phyloP scores from a whole-genome alignment of 2,888 invertebrate species.

The Hipparchia sbordonii region DNA sequence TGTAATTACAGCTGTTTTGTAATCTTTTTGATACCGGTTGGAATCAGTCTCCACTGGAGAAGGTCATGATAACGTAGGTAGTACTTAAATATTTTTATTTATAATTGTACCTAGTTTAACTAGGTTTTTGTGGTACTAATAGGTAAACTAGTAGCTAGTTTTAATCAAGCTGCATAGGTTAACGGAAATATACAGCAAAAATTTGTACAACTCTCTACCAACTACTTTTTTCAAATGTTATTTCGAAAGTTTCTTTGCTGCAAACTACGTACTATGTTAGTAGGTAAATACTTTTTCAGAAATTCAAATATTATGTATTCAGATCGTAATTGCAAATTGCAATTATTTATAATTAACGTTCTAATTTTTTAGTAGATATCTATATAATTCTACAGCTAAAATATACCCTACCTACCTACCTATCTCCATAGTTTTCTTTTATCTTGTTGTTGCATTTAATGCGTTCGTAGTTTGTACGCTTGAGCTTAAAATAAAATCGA shows the following conservation, averaged over 20 bases:
- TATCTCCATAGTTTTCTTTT: background rate
- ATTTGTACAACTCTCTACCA: no score
- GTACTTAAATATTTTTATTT: background rate
- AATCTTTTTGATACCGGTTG: constrained; percentile 28
- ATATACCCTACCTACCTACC: no score
- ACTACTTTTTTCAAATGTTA: no score
- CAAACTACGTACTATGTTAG: no score
- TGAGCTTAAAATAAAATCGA: background rate
- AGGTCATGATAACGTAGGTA: constrained; percentile 2
- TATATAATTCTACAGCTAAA: no score
- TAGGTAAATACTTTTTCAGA: background rate
- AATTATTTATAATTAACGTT: background rate
- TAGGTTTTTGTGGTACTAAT: background rate
- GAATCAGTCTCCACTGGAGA: constrained; percentile 20
- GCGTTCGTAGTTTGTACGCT: background rate
- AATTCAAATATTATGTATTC: background rate
- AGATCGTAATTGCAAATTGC: background rate
- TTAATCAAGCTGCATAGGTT: no score
- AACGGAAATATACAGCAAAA: no score
- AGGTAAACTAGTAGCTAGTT: background rate
- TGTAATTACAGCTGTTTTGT: constrained; percentile 24
- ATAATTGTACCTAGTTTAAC: background rate
- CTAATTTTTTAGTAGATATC: no score
- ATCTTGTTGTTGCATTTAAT: no score
- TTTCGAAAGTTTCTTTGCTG: no score